phyloP scores from a whole-genome alignment of 2,113 vertebrate genomes.

The Protobothrops flavoviridis region DNA sequence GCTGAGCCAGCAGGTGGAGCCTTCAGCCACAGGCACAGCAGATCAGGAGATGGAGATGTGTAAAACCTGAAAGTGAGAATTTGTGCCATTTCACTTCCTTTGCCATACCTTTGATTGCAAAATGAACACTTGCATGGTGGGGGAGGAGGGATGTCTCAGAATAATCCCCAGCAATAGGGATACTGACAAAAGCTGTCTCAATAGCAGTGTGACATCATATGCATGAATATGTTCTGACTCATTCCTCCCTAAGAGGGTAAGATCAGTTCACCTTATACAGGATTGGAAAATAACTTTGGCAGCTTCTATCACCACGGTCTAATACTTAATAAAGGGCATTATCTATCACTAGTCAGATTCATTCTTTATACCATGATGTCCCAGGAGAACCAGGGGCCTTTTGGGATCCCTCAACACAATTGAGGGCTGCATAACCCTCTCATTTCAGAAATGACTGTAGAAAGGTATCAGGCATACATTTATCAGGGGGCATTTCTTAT shows the following conservation, averaged over 20 bases:
- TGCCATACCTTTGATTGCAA: conserved; percentile 35
- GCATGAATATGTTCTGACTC: neutral
- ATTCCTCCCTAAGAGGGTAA: neutral
- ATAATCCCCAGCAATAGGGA: conserved; percentile 15
- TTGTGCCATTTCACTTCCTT: conserved; percentile 26
- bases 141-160: conserved; percentile 2
- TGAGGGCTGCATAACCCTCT: neutral
- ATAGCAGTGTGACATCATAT: neutral
- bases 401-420: neutral
- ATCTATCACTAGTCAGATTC: neutral
- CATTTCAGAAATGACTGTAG: neutral
- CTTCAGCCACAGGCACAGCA: neutral
- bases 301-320: neutral
- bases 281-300: neutral
- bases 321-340: neutral
- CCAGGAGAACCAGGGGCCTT: neutral
- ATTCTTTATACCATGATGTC: neutral
- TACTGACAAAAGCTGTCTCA: neutral
- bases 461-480: neutral
- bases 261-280: neutral
- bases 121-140: conserved; percentile 30
- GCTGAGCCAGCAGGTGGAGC: conserved; percentile 24
- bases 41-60: neutral
- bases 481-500: too few species aligned
- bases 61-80: conserved; percentile 3